These are phyloP conservation scores for Pterostichus niger DNA, from an alignment of 2,888 invertebrate genomes.

Conservation along the genomic window DNA sequence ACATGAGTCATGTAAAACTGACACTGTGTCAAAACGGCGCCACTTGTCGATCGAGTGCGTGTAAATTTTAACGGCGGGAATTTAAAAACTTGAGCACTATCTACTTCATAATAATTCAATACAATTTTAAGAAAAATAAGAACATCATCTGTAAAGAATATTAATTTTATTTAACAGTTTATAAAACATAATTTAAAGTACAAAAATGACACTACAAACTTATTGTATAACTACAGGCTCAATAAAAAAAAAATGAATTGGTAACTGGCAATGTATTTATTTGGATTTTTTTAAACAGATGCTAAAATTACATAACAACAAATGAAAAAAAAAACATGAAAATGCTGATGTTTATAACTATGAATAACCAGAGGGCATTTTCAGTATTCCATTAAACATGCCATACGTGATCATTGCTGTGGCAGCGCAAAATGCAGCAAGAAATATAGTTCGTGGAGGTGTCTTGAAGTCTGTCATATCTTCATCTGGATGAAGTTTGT, in stretches of 20 bases:
- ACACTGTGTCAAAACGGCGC: conserved; percentile 65
- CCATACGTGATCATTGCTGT: conserved; percentile 63
- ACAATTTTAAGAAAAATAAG: too few species aligned
- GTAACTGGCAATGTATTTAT: conserved; percentile 4
- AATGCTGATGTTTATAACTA: conserved; percentile 10
- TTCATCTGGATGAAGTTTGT: conserved; percentile 48
- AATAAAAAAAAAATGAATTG: neutral
- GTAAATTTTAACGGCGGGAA: neutral
- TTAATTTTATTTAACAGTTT: too few species aligned
- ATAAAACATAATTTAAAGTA: too few species aligned
- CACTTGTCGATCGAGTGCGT: conserved; percentile 43
- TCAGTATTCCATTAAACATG: conserved; percentile 56
- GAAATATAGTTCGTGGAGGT: conserved; percentile 49
- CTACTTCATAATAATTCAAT: too few species aligned
- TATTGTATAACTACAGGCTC: neutral
- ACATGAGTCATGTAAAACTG: conserved; percentile 65
- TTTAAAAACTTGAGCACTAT: neutral
- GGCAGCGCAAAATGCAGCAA: conserved; percentile 55
- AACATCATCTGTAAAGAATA: too few species aligned
- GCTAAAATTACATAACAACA: conserved; percentile 11
- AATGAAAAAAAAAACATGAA: neutral
- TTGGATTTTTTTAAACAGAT: neutral
- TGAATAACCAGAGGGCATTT: conserved; percentile 44
- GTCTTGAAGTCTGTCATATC: conserved; percentile 55
- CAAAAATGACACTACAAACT: neutral